Base-by-base conservation (phyloP, 35 echinoderm and acorn worm species). In the Acanthaster planci region DNA sequence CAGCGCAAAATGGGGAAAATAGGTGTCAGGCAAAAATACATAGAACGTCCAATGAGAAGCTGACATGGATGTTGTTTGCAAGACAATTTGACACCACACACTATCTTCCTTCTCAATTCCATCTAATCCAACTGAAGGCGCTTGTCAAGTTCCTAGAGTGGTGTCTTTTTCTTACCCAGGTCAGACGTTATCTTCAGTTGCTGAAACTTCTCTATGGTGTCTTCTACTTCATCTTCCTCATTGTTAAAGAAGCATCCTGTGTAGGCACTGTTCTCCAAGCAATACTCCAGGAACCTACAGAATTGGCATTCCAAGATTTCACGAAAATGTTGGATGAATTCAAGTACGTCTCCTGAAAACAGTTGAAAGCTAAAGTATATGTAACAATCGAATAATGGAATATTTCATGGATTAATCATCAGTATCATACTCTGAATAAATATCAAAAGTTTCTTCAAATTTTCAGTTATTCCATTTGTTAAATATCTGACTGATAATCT, bases 241-340 rank as follows among this genome's bases (percentile, higher is more conserved):
- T 55, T 8, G 35, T 47, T 81, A 40, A 86, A 94, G 39, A 75
- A 60, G 59, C 92, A 94, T 77, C 92, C 92, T 42, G 54, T 86
- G 87, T 94, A 90, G 19, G 80, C 87, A 38, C 64, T 79, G 15
- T 94, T 94, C 9, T 90, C 50, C 19, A 85, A n/a, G 67, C 92
- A 94, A 53, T 90, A 83, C n/a, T 77, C 15, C 55, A 94, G 86
- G 79, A 90, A 82, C 57, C 92, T 94, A 26, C 56, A 29, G 30
- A 8, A 72, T 31, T 60, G 19, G 30, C 23, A 29, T 9, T 21
- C 0, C 15, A 72, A 14, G 34, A 27, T 55, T 55, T 55, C 21
- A n/a, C 3, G 3, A 26, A 21, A 68, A 68, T 30, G 10, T 10
- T 68, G 60, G 29, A 12, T 68, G 21, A 22, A 10, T 68, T 30